Evolutionary conservation across 1,140 invertebrate genomes (phyloP).

Genomic region (Dendrolimus kikuchii): DNA sequence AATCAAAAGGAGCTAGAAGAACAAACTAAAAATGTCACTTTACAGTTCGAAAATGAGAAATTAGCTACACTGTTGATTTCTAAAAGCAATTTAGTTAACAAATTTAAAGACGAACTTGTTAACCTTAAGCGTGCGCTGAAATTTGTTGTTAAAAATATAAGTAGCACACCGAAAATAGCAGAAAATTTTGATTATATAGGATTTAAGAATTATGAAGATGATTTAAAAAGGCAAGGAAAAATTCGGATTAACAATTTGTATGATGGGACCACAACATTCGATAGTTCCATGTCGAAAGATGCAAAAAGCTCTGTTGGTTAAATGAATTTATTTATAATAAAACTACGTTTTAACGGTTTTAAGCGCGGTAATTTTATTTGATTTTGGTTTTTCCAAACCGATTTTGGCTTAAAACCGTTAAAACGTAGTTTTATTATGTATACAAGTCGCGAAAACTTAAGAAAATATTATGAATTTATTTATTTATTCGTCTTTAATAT

Average conservation of each 20-base stretch:
- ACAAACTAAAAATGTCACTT: conserved; percentile 17
- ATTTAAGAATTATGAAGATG: conserved; percentile 22
- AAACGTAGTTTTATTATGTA: too few relatives aligned
- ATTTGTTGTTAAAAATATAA: conserved; percentile 21
- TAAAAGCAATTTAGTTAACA: conserved; percentile 24
- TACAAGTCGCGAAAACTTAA: too few relatives aligned
- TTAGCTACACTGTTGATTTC: conserved; percentile 21
- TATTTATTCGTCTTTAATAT: background rate
- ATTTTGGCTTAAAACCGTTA: too few relatives aligned
- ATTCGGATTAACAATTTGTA: conserved; percentile 15
- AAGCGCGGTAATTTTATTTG: too few relatives aligned
- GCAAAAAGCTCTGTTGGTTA: conserved; percentile 7
- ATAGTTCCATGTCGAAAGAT: conserved; percentile 12
- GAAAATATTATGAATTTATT: conserved; percentile 6
- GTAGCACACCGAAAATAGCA: conserved; percentile 3
- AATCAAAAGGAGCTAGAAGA: conserved; percentile 20
- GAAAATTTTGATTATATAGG: conserved; percentile 17
- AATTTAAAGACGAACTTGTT: conserved; percentile 26
- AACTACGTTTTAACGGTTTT: too few relatives aligned
- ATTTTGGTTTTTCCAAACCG: too few relatives aligned
- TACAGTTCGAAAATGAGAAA: conserved; percentile 33
- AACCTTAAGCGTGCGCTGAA: conserved; percentile 23
- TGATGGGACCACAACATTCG: conserved; percentile 10
- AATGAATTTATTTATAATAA: conserved; percentile 5
- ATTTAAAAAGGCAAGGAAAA: conserved; percentile 14